These are phyloP conservation scores for Drosophila dives DNA, from an alignment of 2,888 invertebrate species.

Conservation along the genomic window DNA sequence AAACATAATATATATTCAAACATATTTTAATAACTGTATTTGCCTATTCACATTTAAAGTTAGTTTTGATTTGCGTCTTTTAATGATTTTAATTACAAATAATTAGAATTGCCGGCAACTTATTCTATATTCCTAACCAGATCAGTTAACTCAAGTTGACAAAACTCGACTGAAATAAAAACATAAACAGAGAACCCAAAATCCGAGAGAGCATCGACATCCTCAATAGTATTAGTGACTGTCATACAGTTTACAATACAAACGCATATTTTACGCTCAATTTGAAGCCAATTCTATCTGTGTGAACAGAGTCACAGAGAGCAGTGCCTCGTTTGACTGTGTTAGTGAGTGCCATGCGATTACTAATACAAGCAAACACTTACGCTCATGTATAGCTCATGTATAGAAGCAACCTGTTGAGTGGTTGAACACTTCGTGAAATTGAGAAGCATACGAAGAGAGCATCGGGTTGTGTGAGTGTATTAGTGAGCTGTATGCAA, in stretches of 20 bases:
- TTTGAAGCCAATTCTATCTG: background rate
- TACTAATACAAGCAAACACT: constrained; percentile 20
- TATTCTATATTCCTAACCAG: background rate
- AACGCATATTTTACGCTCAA: constrained; percentile 16
- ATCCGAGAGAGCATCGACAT: constrained; percentile 22
- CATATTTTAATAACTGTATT: background rate
- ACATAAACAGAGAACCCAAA: constrained; percentile 58
- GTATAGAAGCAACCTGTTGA: background rate
- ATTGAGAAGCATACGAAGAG: constrained; percentile 37
- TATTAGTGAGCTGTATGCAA: constrained; percentile 33
- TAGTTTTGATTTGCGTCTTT: background rate
- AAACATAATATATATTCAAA: background rate
- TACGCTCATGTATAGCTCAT: constrained; percentile 2
- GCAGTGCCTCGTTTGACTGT: constrained; percentile 31
- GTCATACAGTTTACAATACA: constrained; percentile 12
- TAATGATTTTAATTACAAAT: background rate
- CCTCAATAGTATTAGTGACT: constrained; percentile 32
- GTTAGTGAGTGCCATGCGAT: constrained; percentile 32
- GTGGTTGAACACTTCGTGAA: constrained; percentile 11
- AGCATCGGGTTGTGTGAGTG: constrained; percentile 6
- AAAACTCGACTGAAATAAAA: constrained; percentile 11
- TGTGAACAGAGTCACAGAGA: constrained; percentile 38
- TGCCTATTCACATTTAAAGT: background rate
- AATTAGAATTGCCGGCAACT: background rate
- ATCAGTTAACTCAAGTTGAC: background rate